Base-by-base conservation (phyloP, 2,113 vertebrate species). In the Phalacrocorax aristotelis region DNA sequence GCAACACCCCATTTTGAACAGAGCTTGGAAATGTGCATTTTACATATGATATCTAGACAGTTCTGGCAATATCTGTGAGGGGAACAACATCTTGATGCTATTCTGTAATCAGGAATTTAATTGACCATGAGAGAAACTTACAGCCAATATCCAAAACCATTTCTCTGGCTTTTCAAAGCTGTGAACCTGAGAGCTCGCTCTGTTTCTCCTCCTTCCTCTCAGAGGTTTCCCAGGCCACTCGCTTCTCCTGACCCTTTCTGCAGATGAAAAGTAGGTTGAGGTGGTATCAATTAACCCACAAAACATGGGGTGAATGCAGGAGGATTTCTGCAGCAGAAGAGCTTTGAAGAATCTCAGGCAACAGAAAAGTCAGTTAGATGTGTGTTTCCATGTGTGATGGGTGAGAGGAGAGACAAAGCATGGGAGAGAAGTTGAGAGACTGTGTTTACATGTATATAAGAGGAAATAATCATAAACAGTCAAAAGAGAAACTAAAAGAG, bases 1-100 rank as follows among this genome's bases (percentile, higher is more conserved):
- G 0, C 16, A 61, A 8, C 23, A 48, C 0, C 6, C 13, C 1
- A 2, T 79, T 93, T 82, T 75, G 61, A 90, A 76, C 5, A 57
- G 20, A 61, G 48, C 11, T 30, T 54, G 22, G 29, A 77, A 72
- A 74, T 46, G 8, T 30, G 66, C 0, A 2, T 83, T 80, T 77
- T 48, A 34, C 9, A 11, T 40, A 20, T 7, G 21, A 36, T 9
- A 42, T 68, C 11, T 49, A n/a, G 17, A 79, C 40, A 54, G 3
- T 48, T 49, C 34, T n/a, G n/a, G 21, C 8, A 61, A n/a, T 55
- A 57, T 57, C 17, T 65, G 1, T 36, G 17, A 77, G 27, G 40
- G 17, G 34, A 95, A 36, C 2, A 68, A 13, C 4, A 27, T 38
- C 16, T 83, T 54, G 38, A 58, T 65, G 25, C 1, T 66, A 14